Base-by-base conservation (phyloP, 2,113 vertebrate genomes). In the Xiphias gladius region DNA sequence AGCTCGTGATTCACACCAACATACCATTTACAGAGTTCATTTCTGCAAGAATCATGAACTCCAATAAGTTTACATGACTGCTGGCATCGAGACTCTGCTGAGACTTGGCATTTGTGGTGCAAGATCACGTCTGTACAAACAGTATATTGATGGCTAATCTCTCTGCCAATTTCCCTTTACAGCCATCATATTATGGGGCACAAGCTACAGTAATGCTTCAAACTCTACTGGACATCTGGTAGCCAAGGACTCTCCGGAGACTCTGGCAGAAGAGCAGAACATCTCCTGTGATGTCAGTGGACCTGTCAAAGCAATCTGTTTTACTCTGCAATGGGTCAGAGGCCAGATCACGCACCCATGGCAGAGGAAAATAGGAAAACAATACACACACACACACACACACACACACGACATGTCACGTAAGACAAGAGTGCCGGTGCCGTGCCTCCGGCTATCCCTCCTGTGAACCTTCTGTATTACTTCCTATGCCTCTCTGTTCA, bases 281-380 rank as follows among this genome's bases (percentile, higher is more conserved):
- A 83, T 79, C 68, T 84, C 83, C 55, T 82, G 76, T 48, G 70
- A 85, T 86, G 75, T 89, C 89, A 86, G 83, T 22, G 43, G 77
- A 86, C 73, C 83, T 75, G 85, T 91, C 89, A 89, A 69, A 83
- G 83, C 80, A 90, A 90, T 89, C 87, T 83, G 86, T 78, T 85
- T 80, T 55, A 55, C 50, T 65, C 68, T 37, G 62, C 81, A 68
- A 54, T 0, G 70, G 84, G 81, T 91, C 80, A 87, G 58, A 78
- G 85, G 86, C 76, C 58, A 77, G 74, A 79, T 35, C 64, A 63
- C 16, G 2, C 69, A 76, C 32, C 32, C 32, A 35, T 35, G 32
- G 32, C 32, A 35, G 32, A 35, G 32, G 32, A 35, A 35, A 35
- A 39, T 5, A 62, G 13, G 28, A 19, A 65, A 17, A 54, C n/a